Base-by-base conservation (phyloP, 2,113 vertebrate genomes). In the Coryphaenoides rupestris region DNA sequence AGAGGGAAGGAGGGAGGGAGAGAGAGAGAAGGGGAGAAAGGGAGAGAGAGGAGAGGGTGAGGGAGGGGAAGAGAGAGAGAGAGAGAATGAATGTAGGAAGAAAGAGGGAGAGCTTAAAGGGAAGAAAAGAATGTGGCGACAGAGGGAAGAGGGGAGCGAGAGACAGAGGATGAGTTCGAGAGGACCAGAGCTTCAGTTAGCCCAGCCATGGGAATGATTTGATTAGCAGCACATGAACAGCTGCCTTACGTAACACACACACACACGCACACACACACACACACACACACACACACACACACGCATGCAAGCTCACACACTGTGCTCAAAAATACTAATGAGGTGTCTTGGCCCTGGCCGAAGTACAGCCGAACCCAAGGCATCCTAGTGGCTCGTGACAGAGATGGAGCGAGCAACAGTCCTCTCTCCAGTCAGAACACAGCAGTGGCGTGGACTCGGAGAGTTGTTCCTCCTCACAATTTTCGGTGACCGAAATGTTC, bases 191-290 rank as follows among this genome's bases (percentile, higher is more conserved):
- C 67, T 81, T 73, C 65, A 74, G 81, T 84, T 66, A 76, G 83
- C 52, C 78, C 83, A 86, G 81, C 86, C 87, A 87, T 81, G 84
- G 74, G 73, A 78, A 86, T 89, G 87, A 89, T 87, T 87, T 77
- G 74, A 89, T 89, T 86, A 85, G 85, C 67, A 62, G 79, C 79
- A 86, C 84, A 87, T 85, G 87, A 87, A 81, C 83, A 84, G 78
- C 68, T 81, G 74, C 73, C 84, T 89, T 89, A 87, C 78, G 76
- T 89, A 87, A 89, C 69, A 65, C 67, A 74, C 77, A 75, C n/a
- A 63, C 67, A 68, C 58, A 57, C 52, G 24, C 70, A 68, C 64
- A 24, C 60, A 59, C 33, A 73, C 47, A 50, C 47, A 50, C 47
- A 65, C 67, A 72, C 77, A 72, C 19, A 66, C 65, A 65, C 58